A percentile compares a stretch with the other conserved stretches of the same genome.
Conservation (phyloP, 2,113 vertebrate species). For the Poecile atricapillus region DNA sequence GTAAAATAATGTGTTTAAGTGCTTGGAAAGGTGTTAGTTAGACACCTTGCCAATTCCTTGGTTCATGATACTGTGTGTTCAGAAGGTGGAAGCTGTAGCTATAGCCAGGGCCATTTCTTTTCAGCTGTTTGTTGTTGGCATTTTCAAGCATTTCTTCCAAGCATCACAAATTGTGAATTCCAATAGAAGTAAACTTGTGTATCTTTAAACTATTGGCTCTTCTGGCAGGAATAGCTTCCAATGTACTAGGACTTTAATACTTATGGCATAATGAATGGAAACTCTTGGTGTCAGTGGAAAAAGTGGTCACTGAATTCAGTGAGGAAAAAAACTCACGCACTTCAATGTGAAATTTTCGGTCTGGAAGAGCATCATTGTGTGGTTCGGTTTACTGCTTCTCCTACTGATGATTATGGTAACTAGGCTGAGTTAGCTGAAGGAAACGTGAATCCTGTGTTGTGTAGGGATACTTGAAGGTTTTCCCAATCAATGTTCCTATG, state of each 20-base stretch:
- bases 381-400: background rate
- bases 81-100: background rate
- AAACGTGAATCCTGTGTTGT: background rate
- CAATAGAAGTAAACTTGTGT: background rate
- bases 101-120: background rate
- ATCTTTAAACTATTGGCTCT: background rate
- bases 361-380: background rate
- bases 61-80: background rate
- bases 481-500: background rate
- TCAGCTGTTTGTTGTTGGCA: background rate
- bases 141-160: constrained; percentile 1
- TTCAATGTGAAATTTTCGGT: background rate
- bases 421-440: background rate
- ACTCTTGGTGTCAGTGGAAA: constrained; percentile 49
- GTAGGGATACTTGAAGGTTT: background rate
- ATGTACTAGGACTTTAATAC: constrained; percentile 25
- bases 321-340: background rate
- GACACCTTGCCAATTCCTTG: background rate
- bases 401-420: background rate
- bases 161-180: background rate
- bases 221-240: background rate
- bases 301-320: constrained; percentile 48
- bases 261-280: constrained; percentile 63
- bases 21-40: background rate
- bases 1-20: background rate